These are phyloP conservation scores for Anodontia alba DNA, from an alignment of 2,888 invertebrate species.

Conservation along the genomic window DNA sequence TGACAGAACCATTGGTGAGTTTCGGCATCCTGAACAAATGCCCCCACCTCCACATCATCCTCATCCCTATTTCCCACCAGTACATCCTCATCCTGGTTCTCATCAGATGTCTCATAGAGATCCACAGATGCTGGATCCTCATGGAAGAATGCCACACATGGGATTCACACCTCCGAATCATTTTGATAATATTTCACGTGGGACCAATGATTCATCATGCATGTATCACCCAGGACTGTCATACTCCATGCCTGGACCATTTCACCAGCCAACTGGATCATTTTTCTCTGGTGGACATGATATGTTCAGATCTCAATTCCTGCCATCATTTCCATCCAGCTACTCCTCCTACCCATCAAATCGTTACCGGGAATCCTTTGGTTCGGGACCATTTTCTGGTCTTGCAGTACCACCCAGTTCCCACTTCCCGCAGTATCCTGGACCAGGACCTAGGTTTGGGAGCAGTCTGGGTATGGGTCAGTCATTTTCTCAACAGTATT, in stretches of 20 bases:
- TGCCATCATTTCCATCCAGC: slow-evolving; percentile 64
- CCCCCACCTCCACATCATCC: slow-evolving; percentile 55
- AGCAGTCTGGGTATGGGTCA: slow-evolving; percentile 55
- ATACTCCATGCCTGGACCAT: slow-evolving; percentile 57
- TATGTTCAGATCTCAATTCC: slow-evolving; percentile 65
- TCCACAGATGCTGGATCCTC: slow-evolving; percentile 67
- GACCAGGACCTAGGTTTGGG: slow-evolving; percentile 55
- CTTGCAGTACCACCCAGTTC: slow-evolving; percentile 57
- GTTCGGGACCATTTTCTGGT: slow-evolving; percentile 56
- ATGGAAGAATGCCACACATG: slow-evolving; percentile 59
- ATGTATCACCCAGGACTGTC: slow-evolving; percentile 61
- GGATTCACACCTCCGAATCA: slow-evolving; percentile 63
- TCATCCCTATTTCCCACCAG: slow-evolving; percentile 55
- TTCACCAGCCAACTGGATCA: slow-evolving; percentile 61
- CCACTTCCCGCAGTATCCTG: slow-evolving; percentile 58
- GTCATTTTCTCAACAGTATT: slow-evolving; percentile 62
- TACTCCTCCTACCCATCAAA: slow-evolving; percentile 64
- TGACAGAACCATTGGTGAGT: slow-evolving; percentile 51
- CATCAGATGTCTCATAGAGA: slow-evolving; percentile 63
- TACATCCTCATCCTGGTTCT: slow-evolving; percentile 63
- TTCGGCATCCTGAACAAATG: slow-evolving; percentile 53
- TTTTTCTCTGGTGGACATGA: slow-evolving; percentile 64
- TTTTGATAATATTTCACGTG: slow-evolving; percentile 59
- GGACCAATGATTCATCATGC: slow-evolving; percentile 62
- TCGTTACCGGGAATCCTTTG: slow-evolving; percentile 59